Evolutionary conservation across 1,140 invertebrate species (phyloP).

Genomic region (Anoplolepis gracilipes): DNA sequence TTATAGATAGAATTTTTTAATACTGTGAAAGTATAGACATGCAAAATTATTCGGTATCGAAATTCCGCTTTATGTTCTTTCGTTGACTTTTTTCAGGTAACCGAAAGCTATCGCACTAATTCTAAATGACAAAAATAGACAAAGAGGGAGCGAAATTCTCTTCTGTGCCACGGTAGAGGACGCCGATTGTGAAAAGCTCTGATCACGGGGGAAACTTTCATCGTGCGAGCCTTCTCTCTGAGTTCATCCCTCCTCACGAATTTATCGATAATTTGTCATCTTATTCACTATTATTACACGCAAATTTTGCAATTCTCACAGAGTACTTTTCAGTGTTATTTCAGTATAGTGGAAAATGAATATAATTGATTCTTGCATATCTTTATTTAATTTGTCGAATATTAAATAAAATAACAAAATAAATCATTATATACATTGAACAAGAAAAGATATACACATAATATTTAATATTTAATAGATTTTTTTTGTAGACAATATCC

Average conservation of each 20-base stretch:
- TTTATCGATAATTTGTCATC: neutral
- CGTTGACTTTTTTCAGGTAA: slow-evolving; percentile 83
- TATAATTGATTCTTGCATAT: neutral
- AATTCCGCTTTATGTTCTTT: slow-evolving; percentile 77
- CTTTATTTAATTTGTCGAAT: neutral
- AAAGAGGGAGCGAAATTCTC: slow-evolving; percentile 75
- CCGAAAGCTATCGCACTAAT: slow-evolving; percentile 80
- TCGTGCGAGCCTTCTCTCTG: slow-evolving; percentile 68
- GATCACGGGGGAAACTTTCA: slow-evolving; percentile 62
- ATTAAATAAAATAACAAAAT: too few species aligned
- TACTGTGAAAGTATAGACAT: slow-evolving; percentile 27
- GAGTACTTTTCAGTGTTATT: neutral
- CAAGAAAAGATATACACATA: too few species aligned
- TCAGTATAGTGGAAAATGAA: neutral
- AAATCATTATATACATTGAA: too few species aligned
- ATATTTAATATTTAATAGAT: neutral
- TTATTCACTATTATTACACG: neutral
- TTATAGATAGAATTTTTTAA: slow-evolving; percentile 23
- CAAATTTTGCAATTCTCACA: neutral
- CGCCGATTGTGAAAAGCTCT: slow-evolving; percentile 72
- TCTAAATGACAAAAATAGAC: slow-evolving; percentile 76
- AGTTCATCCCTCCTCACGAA: slow-evolving; percentile 51
- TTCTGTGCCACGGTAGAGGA: slow-evolving; percentile 82
- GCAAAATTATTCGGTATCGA: slow-evolving; percentile 48
- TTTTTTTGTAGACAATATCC: neutral